Conservation (phyloP, 2,888 invertebrate genomes). For the Phaonia tiefii region DNA sequence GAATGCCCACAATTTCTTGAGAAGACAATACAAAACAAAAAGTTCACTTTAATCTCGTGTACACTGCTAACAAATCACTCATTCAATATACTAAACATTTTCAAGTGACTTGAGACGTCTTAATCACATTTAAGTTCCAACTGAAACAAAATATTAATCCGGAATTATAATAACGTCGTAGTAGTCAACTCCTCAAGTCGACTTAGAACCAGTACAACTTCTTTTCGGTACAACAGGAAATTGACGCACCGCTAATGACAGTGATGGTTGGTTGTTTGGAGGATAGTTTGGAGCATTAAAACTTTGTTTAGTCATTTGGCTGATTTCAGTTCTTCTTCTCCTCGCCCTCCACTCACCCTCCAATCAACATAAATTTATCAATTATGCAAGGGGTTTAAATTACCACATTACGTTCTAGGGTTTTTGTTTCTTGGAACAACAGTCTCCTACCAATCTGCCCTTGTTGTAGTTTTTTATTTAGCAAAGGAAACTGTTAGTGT, state of each 20-base stretch:
- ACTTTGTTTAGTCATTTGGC: conserved; percentile 37
- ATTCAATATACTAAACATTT: no score
- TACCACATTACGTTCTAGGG: conserved; percentile 43
- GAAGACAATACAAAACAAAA: no score
- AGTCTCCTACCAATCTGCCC: conserved; percentile 19
- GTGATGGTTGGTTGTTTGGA: conserved; percentile 10
- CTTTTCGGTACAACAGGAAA: conserved; percentile 20
- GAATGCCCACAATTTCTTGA: no score
- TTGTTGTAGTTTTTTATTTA: not conserved
- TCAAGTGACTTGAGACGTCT: no score
- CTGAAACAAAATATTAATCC: no score
- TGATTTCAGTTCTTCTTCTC: conserved; percentile 14
- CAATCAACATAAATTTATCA: conserved; percentile 36
- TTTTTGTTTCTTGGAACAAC: conserved; percentile 37
- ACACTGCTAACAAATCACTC: no score
- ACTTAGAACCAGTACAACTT: not conserved
- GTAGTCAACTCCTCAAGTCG: not conserved
- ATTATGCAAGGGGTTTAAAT: conserved; percentile 51
- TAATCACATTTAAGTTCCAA: no score
- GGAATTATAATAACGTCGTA: no score
- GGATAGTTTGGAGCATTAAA: conserved; percentile 54
- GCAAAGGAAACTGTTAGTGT: not conserved
- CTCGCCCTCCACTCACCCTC: not conserved
- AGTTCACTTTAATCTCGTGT: no score
- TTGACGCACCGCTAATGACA: conserved; percentile 37